Evolutionary conservation across 53 echinoderm and acorn worm genomes (phyloP).

Genomic region (Zoroaster sp.): DNA sequence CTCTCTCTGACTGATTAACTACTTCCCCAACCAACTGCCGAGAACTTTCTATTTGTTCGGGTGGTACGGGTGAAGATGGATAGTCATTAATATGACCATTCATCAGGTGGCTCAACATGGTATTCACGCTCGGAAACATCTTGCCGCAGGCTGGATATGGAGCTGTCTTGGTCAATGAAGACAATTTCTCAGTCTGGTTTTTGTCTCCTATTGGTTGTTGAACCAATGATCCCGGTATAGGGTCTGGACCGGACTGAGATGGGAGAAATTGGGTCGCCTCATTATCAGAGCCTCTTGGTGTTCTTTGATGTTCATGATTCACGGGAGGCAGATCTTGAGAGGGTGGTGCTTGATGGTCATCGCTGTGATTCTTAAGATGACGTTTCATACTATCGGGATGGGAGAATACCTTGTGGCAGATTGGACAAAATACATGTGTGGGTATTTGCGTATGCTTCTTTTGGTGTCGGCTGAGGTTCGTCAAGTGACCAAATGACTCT

Average conservation of each 20-base stretch:
- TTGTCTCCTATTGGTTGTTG: too few relatives aligned
- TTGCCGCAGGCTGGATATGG: neutral
- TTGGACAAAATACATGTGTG: neutral
- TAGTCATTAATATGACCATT: neutral
- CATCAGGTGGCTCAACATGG: neutral
- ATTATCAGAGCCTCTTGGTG: too few relatives aligned
- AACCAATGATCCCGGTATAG: too few relatives aligned
- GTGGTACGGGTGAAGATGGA: neutral
- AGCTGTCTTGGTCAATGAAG: too few relatives aligned
- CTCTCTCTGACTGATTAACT: neutral
- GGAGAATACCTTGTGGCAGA: neutral
- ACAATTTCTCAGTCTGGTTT: too few relatives aligned
- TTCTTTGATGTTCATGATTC: neutral
- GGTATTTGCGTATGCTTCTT: too few relatives aligned
- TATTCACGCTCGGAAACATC: neutral
- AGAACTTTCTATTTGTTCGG: neutral
- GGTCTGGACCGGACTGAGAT: too few relatives aligned
- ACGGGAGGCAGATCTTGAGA: neutral
- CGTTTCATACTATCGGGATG: conserved; percentile 4
- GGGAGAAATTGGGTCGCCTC: neutral
- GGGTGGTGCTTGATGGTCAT: neutral
- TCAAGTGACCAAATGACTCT: too few relatives aligned
- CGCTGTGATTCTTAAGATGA: neutral
- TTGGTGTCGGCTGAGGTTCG: too few relatives aligned
- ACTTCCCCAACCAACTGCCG: too few relatives aligned